These are phyloP conservation scores for Hylaeus volcanicus DNA, from an alignment of 1,140 invertebrate genomes.

Conservation along the genomic window DNA sequence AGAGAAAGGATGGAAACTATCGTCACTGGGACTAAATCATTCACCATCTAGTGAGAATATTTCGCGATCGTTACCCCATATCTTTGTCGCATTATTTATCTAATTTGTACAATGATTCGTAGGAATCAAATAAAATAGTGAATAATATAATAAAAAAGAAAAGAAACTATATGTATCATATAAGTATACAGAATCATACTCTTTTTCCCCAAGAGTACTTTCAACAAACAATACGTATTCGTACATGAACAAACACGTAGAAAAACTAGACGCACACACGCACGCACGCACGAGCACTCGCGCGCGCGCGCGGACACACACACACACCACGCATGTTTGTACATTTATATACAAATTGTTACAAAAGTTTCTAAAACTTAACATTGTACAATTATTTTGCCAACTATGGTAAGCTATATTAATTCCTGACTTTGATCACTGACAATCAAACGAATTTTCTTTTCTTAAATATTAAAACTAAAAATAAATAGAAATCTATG, in stretches of 20 bases:
- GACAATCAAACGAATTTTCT: neutral
- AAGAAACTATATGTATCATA: neutral
- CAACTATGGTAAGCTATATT: neutral
- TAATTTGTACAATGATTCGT: neutral
- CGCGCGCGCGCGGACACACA: no score
- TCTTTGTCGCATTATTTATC: neutral
- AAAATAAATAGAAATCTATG: no score
- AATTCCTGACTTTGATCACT: slow-evolving; percentile 23
- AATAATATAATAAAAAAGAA: neutral
- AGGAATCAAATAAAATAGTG: neutral
- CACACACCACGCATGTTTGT: neutral
- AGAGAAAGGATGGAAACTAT: no score
- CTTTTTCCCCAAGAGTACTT: neutral
- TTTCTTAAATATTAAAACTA: neutral
- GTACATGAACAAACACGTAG: neutral
- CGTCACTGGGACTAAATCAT: no score
- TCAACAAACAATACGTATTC: neutral
- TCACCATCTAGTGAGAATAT: no score
- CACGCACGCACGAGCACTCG: no score
- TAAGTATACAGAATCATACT: no score
- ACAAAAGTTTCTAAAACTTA: neutral
- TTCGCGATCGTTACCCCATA: no score
- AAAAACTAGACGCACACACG: no score
- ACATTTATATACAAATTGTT: neutral
- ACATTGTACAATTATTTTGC: slow-evolving; percentile 3